Percentiles rank a stretch among this genome's conserved stretches.
phyloP scores from a whole-genome alignment of 2,888 invertebrate genomes.

The Danaus chrysippus region DNA sequence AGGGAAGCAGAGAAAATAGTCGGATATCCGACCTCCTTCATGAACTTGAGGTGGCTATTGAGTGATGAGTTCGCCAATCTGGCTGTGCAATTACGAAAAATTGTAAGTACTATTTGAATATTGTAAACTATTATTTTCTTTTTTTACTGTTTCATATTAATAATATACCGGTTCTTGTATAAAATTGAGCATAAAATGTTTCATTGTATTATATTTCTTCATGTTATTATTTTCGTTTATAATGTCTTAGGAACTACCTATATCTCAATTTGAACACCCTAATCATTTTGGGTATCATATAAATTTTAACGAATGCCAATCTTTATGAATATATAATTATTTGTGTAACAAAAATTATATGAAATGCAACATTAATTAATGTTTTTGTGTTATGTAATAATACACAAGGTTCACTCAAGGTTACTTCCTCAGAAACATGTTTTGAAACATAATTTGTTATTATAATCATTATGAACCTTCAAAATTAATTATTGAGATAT shows the following conservation, averaged over 20 bases:
- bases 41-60: slow-evolving; percentile 80
- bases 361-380: slow-evolving; percentile 8
- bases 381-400: slow-evolving; percentile 39
- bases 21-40: slow-evolving; percentile 80
- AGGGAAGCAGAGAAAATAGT: slow-evolving; percentile 75
- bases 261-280: no score
- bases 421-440: slow-evolving; percentile 38
- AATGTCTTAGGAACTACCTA: no score
- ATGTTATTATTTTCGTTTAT: no score
- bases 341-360: neutral
- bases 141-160: no score
- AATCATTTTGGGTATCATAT: no score
- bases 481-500: neutral
- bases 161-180: no score
- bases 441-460: neutral
- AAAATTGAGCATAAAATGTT: no score
- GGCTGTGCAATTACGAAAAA: slow-evolving; percentile 74
- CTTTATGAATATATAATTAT: no score
- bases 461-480: neutral
- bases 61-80: slow-evolving; percentile 82
- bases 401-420: slow-evolving; percentile 36
- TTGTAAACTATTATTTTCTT: no score
- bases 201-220: no score
- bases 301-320: no score
- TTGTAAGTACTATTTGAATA: slow-evolving; percentile 54